Percentiles rank a stretch among this genome's conserved stretches.
Evolutionary conservation across 2,888 invertebrate genomes (phyloP).

Genomic region (Synanthedon tipuliformis): DNA sequence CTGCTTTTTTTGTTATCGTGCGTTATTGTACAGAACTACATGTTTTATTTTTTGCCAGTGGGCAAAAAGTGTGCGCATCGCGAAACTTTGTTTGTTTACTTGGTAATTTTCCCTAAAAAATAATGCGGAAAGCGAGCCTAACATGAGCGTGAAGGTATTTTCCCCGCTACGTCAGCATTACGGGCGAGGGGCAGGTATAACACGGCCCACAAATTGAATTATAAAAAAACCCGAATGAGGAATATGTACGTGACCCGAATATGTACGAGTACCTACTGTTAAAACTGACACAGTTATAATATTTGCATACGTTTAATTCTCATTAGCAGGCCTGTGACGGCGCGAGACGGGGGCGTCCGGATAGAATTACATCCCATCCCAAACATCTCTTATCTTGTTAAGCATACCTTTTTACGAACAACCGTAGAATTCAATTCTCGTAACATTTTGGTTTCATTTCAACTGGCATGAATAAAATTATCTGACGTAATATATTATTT

Average conservation of each 20-base stretch:
- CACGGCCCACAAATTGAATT: not conserved
- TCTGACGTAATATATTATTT: too few species aligned
- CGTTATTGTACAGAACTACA: too few species aligned
- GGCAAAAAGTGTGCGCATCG: too few species aligned
- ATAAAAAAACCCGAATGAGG: not conserved
- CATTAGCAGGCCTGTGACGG: not conserved
- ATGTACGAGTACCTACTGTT: not conserved
- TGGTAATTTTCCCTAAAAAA: too few species aligned
- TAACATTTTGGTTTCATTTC: not conserved
- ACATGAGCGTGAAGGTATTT: too few species aligned
- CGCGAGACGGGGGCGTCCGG: not conserved
- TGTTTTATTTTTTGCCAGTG: too few species aligned
- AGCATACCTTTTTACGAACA: not conserved
- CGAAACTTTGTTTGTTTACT: too few species aligned
- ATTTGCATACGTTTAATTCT: constrained; percentile 4
- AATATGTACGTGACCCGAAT: not conserved
- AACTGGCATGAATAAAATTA: too few species aligned
- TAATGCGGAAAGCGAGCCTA: too few species aligned
- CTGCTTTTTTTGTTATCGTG: too few species aligned
- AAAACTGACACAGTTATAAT: not conserved
- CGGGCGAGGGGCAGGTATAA: not conserved
- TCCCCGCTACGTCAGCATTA: too few species aligned
- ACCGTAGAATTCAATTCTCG: not conserved
- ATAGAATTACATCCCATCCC: not conserved
- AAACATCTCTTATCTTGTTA: not conserved